Evolutionary conservation across 2,888 invertebrate genomes (phyloP).

Genomic region (Hyles lineata): DNA sequence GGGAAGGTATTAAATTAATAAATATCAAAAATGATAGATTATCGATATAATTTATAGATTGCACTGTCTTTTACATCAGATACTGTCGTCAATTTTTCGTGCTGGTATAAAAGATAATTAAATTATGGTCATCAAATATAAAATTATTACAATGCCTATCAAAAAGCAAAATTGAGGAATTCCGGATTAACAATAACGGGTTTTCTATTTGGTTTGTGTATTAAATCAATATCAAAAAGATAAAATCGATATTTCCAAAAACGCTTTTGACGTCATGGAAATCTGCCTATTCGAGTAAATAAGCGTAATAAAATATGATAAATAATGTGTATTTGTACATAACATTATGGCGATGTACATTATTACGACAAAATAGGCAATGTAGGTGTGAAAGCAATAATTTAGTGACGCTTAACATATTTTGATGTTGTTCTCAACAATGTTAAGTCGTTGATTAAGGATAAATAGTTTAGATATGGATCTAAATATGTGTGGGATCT

Average conservation of each 20-base stretch:
- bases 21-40: too few species aligned
- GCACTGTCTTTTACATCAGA: too few species aligned
- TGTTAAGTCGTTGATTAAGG: not conserved
- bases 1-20: too few species aligned
- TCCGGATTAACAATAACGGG: too few species aligned
- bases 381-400: conserved; percentile 23
- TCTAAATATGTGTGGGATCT: not conserved
- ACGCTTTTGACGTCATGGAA: conserved; percentile 7
- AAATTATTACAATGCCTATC: too few species aligned
- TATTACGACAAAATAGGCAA: conserved; percentile 6
- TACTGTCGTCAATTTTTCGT: too few species aligned
- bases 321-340: conserved; percentile 9
- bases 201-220: too few species aligned
- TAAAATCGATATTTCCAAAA: not conserved
- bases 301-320: conserved; percentile 15
- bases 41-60: too few species aligned
- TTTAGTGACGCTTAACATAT: not conserved
- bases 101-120: too few species aligned
- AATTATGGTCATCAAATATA: too few species aligned
- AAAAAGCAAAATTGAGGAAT: too few species aligned
- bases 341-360: not conserved
- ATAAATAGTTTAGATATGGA: not conserved
- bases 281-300: conserved; percentile 3
- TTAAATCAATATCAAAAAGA: not conserved
- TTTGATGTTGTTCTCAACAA: not conserved